phyloP scores from a whole-genome alignment of 1,140 invertebrate species.

The Marisa cornuarietis region DNA sequence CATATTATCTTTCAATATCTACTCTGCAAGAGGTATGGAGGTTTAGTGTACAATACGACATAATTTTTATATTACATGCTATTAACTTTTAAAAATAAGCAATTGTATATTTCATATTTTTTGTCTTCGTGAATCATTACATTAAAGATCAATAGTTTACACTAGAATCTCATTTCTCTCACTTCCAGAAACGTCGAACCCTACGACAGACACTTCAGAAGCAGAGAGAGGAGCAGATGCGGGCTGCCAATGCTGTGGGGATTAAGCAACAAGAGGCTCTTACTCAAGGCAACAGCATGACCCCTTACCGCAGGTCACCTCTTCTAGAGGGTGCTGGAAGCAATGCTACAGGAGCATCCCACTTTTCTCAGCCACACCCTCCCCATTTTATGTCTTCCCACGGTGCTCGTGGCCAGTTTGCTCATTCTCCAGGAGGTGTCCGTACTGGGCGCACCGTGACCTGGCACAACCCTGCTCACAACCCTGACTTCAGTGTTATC shows the following conservation, averaged over 20 bases:
- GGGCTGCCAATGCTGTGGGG: conserved; percentile 27
- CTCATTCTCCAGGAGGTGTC: conserved; percentile 9
- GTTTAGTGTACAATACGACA: too few species aligned
- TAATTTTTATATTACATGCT: too few species aligned
- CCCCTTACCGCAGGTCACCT: conserved; percentile 32
- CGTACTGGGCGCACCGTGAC: conserved; percentile 36
- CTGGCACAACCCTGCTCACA: conserved; percentile 39
- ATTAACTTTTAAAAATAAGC: too few species aligned
- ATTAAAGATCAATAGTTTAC: too few species aligned
- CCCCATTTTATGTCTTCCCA: conserved; percentile 17
- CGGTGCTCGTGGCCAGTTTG: conserved; percentile 6
- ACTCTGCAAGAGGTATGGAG: too few species aligned
- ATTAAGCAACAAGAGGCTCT: conserved; percentile 30
- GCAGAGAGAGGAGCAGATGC: conserved; percentile 46
- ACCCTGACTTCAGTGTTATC: conserved; percentile 27
- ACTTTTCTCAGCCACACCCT: conserved; percentile 21
- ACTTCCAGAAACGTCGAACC: conserved; percentile 56
- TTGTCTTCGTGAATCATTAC: too few species aligned
- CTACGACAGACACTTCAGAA: conserved; percentile 58
- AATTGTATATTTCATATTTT: too few species aligned
- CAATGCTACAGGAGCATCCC: conserved; percentile 22
- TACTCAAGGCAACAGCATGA: conserved; percentile 32
- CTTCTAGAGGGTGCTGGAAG: conserved; percentile 45
- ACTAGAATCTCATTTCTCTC: too few species aligned
- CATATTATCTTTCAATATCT: too few species aligned